Conservation (phyloP, 2,113 vertebrate genomes). For the Corydoras sp. region DNA sequence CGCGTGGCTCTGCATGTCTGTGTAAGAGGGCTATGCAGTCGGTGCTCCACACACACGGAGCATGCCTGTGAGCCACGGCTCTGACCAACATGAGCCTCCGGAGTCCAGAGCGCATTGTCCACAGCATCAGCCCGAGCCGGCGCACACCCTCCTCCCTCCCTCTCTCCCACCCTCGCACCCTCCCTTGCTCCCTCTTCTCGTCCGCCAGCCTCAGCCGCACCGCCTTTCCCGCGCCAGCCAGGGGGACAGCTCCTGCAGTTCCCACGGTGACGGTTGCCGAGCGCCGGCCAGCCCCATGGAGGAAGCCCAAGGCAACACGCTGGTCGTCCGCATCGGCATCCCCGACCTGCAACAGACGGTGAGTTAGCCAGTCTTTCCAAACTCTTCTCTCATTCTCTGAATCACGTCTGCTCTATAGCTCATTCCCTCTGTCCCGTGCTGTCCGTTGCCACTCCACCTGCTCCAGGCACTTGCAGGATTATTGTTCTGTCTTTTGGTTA, state of each 20-base stretch:
- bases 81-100: slow-evolving; percentile 43
- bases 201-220: slow-evolving; percentile 35
- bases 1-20: slow-evolving; percentile 15
- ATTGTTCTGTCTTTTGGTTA: neutral
- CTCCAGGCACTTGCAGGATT: neutral
- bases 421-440: slow-evolving; percentile 6
- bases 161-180: slow-evolving; percentile 37
- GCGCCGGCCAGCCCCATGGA: slow-evolving; percentile 43
- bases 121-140: slow-evolving; percentile 38
- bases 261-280: slow-evolving; percentile 41
- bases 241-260: slow-evolving; percentile 42
- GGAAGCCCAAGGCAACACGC: slow-evolving; percentile 45
- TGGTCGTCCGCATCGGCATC: slow-evolving; percentile 46
- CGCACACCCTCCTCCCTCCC: slow-evolving; percentile 31
- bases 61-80: slow-evolving; percentile 43
- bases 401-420: neutral
- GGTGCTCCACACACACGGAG: slow-evolving; percentile 42
- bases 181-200: slow-evolving; percentile 39
- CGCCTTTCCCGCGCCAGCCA: slow-evolving; percentile 37
- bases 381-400: slow-evolving; percentile 19
- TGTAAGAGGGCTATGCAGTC: slow-evolving; percentile 41
- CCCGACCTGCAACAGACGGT: slow-evolving; percentile 45
- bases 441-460: neutral
- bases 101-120: slow-evolving; percentile 38
- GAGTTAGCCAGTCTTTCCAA: slow-evolving; percentile 31